phyloP scores from a whole-genome alignment of 2,888 invertebrate genomes.

The Leucophenga montana region DNA sequence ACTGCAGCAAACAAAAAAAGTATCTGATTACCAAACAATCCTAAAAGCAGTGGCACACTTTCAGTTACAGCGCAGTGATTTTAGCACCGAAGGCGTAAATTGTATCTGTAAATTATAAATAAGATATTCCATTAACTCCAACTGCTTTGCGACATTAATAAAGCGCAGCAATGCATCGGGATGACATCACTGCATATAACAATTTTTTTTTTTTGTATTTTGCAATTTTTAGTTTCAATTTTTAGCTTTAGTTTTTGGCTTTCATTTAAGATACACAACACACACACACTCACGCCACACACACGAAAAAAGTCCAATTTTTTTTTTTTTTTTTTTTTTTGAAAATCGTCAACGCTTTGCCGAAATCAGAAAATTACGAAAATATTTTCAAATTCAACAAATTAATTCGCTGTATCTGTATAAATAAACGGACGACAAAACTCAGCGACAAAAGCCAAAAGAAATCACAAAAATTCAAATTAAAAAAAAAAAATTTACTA shows the following conservation, averaged over 20 bases:
- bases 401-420: constrained; percentile 13
- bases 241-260: not conserved
- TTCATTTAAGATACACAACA: not conserved
- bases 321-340: not conserved
- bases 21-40: constrained; percentile 25
- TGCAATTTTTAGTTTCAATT: not conserved
- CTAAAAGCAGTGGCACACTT: constrained; percentile 3
- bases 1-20: constrained; percentile 9
- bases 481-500: too few species aligned
- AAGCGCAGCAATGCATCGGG: too few species aligned
- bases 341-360: too few species aligned
- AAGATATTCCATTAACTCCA: too few species aligned
- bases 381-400: constrained; percentile 18
- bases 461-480: not conserved
- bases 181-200: not conserved
- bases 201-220: not conserved
- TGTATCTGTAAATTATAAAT: too few species aligned
- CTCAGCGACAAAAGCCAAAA: not conserved
- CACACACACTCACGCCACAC: too few species aligned
- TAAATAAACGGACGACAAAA: not conserved
- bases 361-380: not conserved
- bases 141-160: too few species aligned
- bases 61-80: not conserved
- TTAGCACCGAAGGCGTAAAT: too few species aligned
- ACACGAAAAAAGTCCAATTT: not conserved